Evolutionary conservation across 2,888 invertebrate species (phyloP).

Genomic region (Hirtodrosophila alboralis): DNA sequence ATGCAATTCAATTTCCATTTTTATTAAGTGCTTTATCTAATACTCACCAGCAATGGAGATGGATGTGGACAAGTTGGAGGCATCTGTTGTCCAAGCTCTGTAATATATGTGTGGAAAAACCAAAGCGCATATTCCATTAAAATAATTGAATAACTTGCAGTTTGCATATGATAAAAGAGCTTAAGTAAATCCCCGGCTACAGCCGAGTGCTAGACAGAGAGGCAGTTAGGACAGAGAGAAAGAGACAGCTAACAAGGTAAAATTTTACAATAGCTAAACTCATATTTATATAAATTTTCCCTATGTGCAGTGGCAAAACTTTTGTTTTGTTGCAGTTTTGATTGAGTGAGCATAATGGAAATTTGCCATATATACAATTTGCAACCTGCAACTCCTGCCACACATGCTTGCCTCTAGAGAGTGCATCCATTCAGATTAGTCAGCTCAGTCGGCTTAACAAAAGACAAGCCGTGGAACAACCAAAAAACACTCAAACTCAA

Average conservation of each 20-base stretch:
- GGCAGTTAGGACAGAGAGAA: not conserved
- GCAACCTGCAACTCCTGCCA: not conserved
- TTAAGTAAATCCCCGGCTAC: conserved; percentile 68
- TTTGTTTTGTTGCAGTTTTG: conserved; percentile 66
- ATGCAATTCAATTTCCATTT: conserved; percentile 51
- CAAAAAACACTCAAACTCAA: conserved; percentile 33
- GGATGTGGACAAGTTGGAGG: conserved; percentile 6
- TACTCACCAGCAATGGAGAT: conserved; percentile 36
- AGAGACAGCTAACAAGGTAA: conserved; percentile 27
- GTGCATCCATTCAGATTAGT: conserved; percentile 63
- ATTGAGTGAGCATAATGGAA: conserved; percentile 56
- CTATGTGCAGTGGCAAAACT: conserved; percentile 46
- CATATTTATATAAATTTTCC: conserved; percentile 65
- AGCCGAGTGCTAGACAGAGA: conserved; percentile 2
- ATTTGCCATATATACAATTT: conserved; percentile 48
- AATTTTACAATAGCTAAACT: conserved; percentile 56
- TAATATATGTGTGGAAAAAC: conserved; percentile 47
- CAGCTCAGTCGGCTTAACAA: conserved; percentile 45
- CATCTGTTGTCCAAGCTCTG: conserved; percentile 17
- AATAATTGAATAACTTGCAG: conserved; percentile 78
- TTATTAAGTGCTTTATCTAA: conserved; percentile 42
- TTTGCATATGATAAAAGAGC: conserved; percentile 59
- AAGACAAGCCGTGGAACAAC: conserved; percentile 27
- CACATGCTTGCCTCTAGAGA: conserved; percentile 27
- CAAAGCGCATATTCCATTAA: conserved; percentile 66